phyloP scores from a whole-genome alignment of 2,888 invertebrate species.

The Smittia sp. region DNA sequence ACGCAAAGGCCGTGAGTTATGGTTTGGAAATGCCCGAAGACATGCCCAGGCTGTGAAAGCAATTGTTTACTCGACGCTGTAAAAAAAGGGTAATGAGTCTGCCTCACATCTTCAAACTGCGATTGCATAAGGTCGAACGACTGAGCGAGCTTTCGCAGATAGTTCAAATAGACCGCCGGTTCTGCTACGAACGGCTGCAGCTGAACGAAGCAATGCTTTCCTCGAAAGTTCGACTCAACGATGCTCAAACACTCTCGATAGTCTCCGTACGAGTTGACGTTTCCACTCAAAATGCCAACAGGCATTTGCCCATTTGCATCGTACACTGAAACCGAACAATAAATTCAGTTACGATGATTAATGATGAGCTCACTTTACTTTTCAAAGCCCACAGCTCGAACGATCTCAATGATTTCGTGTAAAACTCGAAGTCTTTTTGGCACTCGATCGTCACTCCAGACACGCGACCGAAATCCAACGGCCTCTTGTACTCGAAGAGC shows the following conservation, averaged over 20 bases:
- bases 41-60: constrained; percentile 63
- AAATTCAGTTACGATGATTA: neutral
- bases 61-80: constrained; percentile 6
- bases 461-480: constrained; percentile 48
- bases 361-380: constrained; percentile 45
- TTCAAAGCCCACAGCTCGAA: constrained; percentile 52
- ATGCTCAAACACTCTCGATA: constrained; percentile 50
- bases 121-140: constrained; percentile 56
- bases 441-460: constrained; percentile 48
- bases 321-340: constrained; percentile 55
- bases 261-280: constrained; percentile 65
- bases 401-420: constrained; percentile 48
- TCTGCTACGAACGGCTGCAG: constrained; percentile 48
- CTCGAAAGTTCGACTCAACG: constrained; percentile 22
- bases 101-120: constrained; percentile 12
- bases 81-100: neutral
- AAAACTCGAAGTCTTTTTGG: constrained; percentile 48
- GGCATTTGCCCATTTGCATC: constrained; percentile 64
- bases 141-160: constrained; percentile 52
- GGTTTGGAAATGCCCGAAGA: constrained; percentile 64
- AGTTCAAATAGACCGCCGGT: constrained; percentile 48
- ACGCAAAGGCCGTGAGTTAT: constrained; percentile 68
- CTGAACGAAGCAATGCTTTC: constrained; percentile 23
- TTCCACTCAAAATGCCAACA: constrained; percentile 64
- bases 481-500: constrained; percentile 2